phyloP scores from a whole-genome alignment of 1,140 invertebrate species.

The Bombus fervidus region DNA sequence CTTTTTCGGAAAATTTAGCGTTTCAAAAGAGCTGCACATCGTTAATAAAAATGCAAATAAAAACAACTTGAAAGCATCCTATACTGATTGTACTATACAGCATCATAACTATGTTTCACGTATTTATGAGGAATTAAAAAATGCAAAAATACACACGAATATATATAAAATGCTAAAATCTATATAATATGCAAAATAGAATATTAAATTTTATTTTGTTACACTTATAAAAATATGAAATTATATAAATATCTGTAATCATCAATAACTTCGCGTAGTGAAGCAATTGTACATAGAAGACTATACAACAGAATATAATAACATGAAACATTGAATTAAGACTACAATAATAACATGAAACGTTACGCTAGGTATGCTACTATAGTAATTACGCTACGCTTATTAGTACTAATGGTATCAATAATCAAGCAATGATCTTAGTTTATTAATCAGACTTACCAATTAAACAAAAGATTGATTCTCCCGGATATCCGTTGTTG shows the following conservation, averaged over 20 bases:
- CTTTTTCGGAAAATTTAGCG: background rate
- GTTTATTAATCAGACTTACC: constrained; percentile 49
- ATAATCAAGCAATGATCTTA: background rate
- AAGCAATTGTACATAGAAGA: background rate
- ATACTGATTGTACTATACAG: no score
- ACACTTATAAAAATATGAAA: background rate
- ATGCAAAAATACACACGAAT: no score
- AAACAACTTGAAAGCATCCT: no score
- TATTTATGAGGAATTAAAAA: background rate
- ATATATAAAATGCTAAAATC: no score
- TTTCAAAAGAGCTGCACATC: background rate
- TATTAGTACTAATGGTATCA: background rate
- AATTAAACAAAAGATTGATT: constrained; percentile 67
- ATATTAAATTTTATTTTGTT: background rate
- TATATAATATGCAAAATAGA: background rate
- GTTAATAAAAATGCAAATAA: no score
- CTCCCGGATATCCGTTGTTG: constrained; percentile 63
- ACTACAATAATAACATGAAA: background rate
- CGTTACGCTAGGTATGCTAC: background rate
- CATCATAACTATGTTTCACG: no score
- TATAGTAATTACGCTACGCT: background rate
- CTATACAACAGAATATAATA: background rate
- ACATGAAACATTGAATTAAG: background rate
- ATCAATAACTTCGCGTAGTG: background rate
- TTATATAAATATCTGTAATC: background rate